Percentiles rank a stretch among this genome's conserved stretches.
phyloP scores from a whole-genome alignment of 2,113 vertebrate species.

The Anhinga rufa region DNA sequence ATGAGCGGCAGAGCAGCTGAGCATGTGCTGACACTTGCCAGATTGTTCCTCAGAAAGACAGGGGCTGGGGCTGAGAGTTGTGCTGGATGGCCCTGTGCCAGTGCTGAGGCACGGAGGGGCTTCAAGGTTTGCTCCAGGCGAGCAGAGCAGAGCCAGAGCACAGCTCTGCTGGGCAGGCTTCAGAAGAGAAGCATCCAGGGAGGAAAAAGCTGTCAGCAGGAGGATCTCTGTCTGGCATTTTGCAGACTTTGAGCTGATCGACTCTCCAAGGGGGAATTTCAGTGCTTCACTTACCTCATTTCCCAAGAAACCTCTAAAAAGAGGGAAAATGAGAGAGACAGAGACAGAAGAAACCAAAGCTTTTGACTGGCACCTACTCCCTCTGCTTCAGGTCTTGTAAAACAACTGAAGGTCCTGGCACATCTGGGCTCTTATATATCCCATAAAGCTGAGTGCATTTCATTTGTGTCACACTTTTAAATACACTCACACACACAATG shows the following conservation, averaged over 20 bases:
- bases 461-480: constrained; percentile 6
- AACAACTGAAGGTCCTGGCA: not conserved
- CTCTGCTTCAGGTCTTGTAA: not conserved
- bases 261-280: not conserved
- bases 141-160: not conserved
- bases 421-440: not conserved
- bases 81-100: not conserved
- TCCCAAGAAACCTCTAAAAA: not conserved
- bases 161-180: not conserved
- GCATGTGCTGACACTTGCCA: not conserved
- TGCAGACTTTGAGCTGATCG: not conserved
- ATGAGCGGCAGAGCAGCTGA: not conserved
- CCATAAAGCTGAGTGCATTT: constrained; percentile 35
- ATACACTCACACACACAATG: not conserved
- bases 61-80: not conserved
- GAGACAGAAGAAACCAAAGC: not conserved
- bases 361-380: not conserved
- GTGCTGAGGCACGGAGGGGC: not conserved
- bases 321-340: not conserved
- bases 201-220: not conserved
- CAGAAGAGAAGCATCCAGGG: not conserved
- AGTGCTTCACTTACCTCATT: not conserved
- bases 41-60: not conserved
- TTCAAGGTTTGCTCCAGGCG: not conserved
- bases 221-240: not conserved